Conservation (phyloP, 2,113 vertebrate species). For the Mystacornis crossleyi region DNA sequence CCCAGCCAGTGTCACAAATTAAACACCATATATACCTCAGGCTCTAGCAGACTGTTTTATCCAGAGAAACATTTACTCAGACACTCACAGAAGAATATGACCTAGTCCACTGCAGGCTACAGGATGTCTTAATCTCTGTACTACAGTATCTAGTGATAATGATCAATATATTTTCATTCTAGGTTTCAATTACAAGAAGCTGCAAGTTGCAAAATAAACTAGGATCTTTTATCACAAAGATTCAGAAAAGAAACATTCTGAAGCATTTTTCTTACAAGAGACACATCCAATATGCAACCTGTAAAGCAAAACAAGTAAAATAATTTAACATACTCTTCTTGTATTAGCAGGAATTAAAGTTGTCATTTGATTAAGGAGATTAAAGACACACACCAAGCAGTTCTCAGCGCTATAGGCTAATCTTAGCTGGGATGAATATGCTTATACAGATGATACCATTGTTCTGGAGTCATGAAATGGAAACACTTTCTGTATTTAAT, state of each 20-base stretch:
- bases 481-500: not conserved
- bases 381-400: not conserved
- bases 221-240: not conserved
- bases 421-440: not conserved
- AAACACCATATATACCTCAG: not conserved
- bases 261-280: not conserved
- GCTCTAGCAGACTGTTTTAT: not conserved
- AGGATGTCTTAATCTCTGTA: not conserved
- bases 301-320: not conserved
- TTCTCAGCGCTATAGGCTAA: not conserved
- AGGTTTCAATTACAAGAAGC: not conserved
- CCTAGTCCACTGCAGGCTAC: not conserved
- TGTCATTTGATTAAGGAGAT: slow-evolving; percentile 9
- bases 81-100: not conserved
- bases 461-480: not conserved
- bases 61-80: not conserved
- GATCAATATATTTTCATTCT: not conserved
- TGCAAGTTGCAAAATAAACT: not conserved
- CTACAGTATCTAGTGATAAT: not conserved
- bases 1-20: not conserved
- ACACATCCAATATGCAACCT: not conserved
- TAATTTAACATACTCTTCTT: not conserved
- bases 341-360: not conserved
- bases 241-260: not conserved
- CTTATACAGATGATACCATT: not conserved